Evolutionary conservation across 2,797 vertebrate species (phyloP).

Genomic region (Anisognathus igniventris): DNA sequence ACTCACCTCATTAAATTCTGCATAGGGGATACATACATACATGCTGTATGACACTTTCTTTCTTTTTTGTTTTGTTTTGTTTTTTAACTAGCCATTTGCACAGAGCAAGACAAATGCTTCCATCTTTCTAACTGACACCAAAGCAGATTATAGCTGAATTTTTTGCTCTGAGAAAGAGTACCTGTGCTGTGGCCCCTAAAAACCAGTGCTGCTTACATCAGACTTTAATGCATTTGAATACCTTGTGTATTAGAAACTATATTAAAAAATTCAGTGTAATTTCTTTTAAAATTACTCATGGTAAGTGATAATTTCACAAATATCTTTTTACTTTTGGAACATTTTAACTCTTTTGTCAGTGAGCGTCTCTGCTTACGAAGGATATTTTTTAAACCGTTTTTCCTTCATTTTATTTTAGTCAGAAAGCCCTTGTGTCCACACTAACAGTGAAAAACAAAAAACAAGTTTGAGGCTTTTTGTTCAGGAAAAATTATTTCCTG

Average conservation of each 20-base stretch:
- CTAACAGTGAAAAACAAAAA: neutral
- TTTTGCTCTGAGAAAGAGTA: neutral
- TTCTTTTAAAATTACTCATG: neutral
- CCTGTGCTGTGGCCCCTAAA: neutral
- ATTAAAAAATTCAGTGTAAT: fast-evolving
- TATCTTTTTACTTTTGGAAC: neutral
- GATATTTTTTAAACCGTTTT: neutral
- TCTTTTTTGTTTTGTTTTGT: too few species aligned
- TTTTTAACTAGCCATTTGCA: neutral
- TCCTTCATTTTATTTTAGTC: neutral
- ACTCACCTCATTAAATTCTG: neutral
- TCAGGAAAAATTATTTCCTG: neutral
- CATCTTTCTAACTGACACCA: neutral
- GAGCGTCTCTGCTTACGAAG: neutral
- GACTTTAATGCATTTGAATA: neutral
- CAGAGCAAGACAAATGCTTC: neutral
- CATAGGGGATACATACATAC: neutral
- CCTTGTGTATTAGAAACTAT: neutral
- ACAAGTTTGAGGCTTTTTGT: neutral
- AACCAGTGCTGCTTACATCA: neutral
- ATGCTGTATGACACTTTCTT: neutral
- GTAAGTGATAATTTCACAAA: neutral
- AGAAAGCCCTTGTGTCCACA: neutral
- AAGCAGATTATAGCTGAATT: neutral
- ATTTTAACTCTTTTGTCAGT: neutral